Conservation (phyloP, 2,797 vertebrate genomes). For the Rhinichthys osculus region DNA sequence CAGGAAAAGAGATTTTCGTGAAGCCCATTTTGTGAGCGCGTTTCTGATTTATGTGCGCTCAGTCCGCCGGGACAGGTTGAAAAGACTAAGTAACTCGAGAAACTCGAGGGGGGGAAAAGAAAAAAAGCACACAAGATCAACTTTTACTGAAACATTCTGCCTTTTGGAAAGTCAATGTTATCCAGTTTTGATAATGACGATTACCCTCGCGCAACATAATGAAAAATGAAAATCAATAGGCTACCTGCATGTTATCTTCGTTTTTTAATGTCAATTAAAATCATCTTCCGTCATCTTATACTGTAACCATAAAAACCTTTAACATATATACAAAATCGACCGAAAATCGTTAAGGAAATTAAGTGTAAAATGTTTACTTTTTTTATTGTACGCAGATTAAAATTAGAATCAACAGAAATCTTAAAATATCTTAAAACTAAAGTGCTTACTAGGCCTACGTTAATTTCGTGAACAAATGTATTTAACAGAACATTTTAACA, state of each 20-base stretch:
- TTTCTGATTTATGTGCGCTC: constrained; percentile 85
- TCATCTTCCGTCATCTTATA: neutral
- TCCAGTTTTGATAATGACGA: constrained; percentile 73
- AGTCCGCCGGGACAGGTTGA: constrained; percentile 74
- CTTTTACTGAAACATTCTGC: constrained; percentile 72
- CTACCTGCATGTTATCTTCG: neutral
- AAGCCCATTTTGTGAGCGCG: constrained; percentile 67
- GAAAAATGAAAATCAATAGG: neutral
- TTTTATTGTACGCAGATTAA: neutral
- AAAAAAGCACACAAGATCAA: constrained; percentile 61
- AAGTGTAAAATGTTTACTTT: neutral
- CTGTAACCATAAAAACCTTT: neutral
- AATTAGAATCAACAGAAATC: constrained; percentile 1
- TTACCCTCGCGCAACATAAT: neutral
- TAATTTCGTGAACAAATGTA: neutral
- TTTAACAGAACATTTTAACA: neutral
- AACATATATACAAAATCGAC: neutral
- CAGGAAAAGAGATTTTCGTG: constrained; percentile 1
- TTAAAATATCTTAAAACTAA: neutral
- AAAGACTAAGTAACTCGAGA: constrained; percentile 83
- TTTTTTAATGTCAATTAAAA: neutral
- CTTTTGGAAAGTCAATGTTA: constrained; percentile 72
- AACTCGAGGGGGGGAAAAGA: constrained; percentile 60
- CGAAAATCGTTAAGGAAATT: neutral
- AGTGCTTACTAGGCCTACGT: neutral